Evolutionary conservation across 2,797 vertebrate genomes (phyloP).

Genomic region (Ptychobarbus kaznakovi): DNA sequence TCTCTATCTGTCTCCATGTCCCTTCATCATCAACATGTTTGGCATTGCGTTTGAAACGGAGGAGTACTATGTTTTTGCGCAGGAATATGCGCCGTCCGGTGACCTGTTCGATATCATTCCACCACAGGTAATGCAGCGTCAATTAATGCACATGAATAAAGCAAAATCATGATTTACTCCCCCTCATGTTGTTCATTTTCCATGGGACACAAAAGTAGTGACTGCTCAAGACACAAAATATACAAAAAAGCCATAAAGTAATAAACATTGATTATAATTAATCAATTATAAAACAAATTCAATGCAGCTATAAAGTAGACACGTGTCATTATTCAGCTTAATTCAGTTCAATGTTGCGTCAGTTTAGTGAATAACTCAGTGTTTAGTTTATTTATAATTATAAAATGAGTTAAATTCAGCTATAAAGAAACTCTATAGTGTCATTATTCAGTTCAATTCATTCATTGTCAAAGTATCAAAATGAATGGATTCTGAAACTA

Average conservation of each 20-base stretch:
- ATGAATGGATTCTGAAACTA: too few relatives aligned
- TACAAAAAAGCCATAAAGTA: neutral
- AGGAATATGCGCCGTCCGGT: constrained; percentile 85
- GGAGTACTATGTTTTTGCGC: constrained; percentile 85
- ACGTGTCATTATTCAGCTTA: neutral
- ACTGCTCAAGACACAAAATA: neutral
- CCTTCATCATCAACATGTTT: constrained; percentile 87
- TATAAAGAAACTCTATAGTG: neutral
- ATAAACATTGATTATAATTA: neutral
- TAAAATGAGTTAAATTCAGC: neutral
- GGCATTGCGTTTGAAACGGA: constrained; percentile 86
- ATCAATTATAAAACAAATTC: neutral
- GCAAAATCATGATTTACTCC: neutral
- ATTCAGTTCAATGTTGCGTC: neutral
- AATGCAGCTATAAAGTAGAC: neutral
- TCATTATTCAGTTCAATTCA: neutral
- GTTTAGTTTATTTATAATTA: neutral
- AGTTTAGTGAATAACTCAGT: neutral
- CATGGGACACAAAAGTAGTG: neutral
- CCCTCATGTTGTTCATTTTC: neutral
- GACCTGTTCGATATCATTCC: constrained; percentile 89
- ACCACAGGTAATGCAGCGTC: constrained; percentile 78
- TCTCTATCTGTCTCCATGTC: constrained; percentile 83
- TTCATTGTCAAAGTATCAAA: too few relatives aligned
- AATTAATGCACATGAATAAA: neutral